phyloP scores from a whole-genome alignment of 2,888 invertebrate genomes.

The Chrysolina haemoptera region DNA sequence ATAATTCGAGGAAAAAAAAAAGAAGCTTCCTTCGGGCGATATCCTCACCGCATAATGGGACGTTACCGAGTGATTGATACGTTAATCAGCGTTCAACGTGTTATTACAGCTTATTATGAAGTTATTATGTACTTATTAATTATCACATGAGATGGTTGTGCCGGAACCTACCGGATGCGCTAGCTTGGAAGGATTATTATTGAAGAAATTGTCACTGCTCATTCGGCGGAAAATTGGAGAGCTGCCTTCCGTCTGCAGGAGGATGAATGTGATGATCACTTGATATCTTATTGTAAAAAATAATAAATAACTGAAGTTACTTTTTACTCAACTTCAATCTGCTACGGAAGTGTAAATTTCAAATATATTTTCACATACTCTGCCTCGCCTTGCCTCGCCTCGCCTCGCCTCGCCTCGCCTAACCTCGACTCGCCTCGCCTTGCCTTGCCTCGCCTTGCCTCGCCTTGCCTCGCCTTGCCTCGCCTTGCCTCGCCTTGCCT shows the following conservation, averaged over 20 bases:
- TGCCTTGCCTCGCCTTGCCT: neutral
- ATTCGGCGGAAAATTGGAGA: too few species aligned
- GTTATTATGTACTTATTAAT: conserved; percentile 24
- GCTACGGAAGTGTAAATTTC: too few species aligned
- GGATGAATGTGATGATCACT: too few species aligned
- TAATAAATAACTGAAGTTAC: too few species aligned
- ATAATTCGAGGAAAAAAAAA: conserved; percentile 20
- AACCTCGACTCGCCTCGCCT: neutral
- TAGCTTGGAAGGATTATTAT: neutral
- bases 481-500: too few species aligned
- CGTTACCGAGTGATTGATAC: conserved; percentile 28
- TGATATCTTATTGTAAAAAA: too few species aligned
- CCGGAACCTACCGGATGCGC: neutral
- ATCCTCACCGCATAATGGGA: conserved; percentile 12
- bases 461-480: neutral
- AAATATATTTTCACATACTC: too few species aligned
- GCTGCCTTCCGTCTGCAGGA: too few species aligned
- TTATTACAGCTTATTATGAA: conserved; percentile 25
- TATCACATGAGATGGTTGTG: conserved; percentile 11
- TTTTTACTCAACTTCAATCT: too few species aligned
- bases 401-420: neutral
- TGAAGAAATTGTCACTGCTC: neutral
- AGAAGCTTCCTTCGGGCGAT: neutral
- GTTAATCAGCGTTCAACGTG: conserved; percentile 26
- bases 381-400: neutral